Base-by-base conservation (phyloP, 2,888 invertebrate genomes). In the Caenorhabditis macrosperma region DNA sequence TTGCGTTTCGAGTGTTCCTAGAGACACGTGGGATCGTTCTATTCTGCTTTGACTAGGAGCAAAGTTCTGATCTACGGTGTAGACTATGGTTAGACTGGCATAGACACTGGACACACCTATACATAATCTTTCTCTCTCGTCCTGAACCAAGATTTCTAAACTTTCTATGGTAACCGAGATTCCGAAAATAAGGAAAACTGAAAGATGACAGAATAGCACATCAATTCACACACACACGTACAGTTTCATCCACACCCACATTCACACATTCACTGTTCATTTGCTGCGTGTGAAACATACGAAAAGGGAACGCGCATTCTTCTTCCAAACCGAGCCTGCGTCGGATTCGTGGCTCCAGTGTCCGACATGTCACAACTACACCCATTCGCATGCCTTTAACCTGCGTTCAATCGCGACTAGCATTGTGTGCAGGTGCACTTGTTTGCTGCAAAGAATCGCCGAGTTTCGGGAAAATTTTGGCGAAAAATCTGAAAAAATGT, bases 381-480 rank as follows among this genome's bases (percentile, higher is more conserved):
- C 78, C 78, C 78, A 78, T 72, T 72, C 78, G 61, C 78, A 72
- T 72, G 67, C 67, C 61, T 78, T 78, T 54, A 78, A 71, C 71
- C 69, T 66, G 66, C 78, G 78, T 72, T 78, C 78, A 59, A 78
- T 48, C 30, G 66, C 66, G 66, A 78, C 78, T 72, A 78, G 52
- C 41, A 78, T 78, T 12, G 78, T 78, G 20, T 78, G 78, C 10
- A 78, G 61, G 38, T 55, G 52, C 17, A 55, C 61, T 35, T 63
- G 69, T 52, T 72, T 72, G 59, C 78, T 78, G 78, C 41, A 75
- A 75, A 41, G 33, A 57, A 22, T 55, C 44, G 44, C 44, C 44
- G 44, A 44, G 9, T 26, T 66, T 52, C 15, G 38, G 38, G 33
- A 48, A 46, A 46, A 33, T 24, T 24, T 46, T 35, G 30, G 59